Base-by-base conservation (phyloP, 1,140 invertebrate species). In the Drosophila varians region DNA sequence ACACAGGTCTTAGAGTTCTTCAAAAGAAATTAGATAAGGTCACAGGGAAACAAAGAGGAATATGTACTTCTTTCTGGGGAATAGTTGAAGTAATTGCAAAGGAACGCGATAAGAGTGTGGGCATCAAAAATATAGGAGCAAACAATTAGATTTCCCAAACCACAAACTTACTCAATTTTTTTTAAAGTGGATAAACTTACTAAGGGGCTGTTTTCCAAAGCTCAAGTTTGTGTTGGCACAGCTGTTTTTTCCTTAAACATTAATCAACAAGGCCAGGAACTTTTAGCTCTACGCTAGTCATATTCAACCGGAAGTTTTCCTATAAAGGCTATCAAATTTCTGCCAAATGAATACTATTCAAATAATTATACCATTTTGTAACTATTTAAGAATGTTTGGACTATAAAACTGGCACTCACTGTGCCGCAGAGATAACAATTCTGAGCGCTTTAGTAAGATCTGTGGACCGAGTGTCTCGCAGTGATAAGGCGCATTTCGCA, bases 61-160 rank as follows among this genome's bases (percentile, higher is more conserved):
- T 36, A 38, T n/a, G 60, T 16, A 6, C 61, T 43, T 68, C 23
- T 16, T 31, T 11, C 19, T 18, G 28, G 21, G 26, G 18, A 45
- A 34, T 57, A 26, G 25, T 46, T 19, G 26, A 43, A 45, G 62
- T 53, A 66, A 66, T 66, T 66, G 45, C 18, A 38, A 6, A 9
- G 46, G 16, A 52, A 65, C 26, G 12, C 47, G 64, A 68, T 68
- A 66, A 66, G n/a, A 53, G 26, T 68, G 47, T 47, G 26, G 60
- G 40, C 25, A 40, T 65, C 18, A 12, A 1, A 26, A 5, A 65
- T 47, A 57, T 38, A 6, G 23, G 7, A 9, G 28, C 57, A 65
- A 65, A 65, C 45, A 66, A 31, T 52, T 43, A 26, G n/a, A 53
- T 45, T 11, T 52, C 38, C 38, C 38, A 45, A 16, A 28, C 26